phyloP scores from a whole-genome alignment of 2,888 invertebrate species.

The Tenthredo scrophulariae region DNA sequence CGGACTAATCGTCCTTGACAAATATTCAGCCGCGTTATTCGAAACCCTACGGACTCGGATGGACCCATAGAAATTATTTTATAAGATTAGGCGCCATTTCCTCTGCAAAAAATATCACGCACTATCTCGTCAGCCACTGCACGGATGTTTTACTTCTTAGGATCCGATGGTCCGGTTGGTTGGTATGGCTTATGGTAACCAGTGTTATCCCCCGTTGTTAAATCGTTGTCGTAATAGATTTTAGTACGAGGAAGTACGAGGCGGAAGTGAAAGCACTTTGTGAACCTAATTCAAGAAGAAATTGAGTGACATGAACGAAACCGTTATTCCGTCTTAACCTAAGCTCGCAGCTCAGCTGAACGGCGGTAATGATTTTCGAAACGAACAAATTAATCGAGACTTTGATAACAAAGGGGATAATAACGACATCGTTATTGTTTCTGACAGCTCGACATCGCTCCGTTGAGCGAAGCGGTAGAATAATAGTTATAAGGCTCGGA shows the following conservation, averaged over 20 bases:
- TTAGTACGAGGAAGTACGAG: background rate
- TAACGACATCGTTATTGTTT: constrained; percentile 47
- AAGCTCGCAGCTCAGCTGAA: background rate
- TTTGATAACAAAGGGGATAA: constrained; percentile 46
- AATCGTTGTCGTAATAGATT: background rate
- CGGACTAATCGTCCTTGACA: constrained; percentile 24
- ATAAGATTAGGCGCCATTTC: background rate
- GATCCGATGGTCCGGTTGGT: background rate
- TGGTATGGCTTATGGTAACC: background rate
- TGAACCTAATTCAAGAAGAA: background rate
- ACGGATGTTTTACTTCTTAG: background rate
- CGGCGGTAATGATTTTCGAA: constrained; percentile 41
- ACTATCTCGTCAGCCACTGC: background rate
- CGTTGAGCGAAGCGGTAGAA: background rate
- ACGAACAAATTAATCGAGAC: constrained; percentile 43
- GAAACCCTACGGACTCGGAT: background rate
- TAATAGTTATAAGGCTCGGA: background rate
- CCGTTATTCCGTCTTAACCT: constrained; percentile 2
- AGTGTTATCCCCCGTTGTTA: no score
- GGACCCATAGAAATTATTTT: background rate
- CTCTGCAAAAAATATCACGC: background rate
- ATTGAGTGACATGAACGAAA: constrained; percentile 31
- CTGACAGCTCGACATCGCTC: constrained; percentile 40
- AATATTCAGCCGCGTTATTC: background rate
- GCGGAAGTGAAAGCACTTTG: background rate